Evolutionary conservation across 1,140 invertebrate species (phyloP), one percentile per base, ranked within the genome.

Genomic region (Brachionus angularis): DNA sequence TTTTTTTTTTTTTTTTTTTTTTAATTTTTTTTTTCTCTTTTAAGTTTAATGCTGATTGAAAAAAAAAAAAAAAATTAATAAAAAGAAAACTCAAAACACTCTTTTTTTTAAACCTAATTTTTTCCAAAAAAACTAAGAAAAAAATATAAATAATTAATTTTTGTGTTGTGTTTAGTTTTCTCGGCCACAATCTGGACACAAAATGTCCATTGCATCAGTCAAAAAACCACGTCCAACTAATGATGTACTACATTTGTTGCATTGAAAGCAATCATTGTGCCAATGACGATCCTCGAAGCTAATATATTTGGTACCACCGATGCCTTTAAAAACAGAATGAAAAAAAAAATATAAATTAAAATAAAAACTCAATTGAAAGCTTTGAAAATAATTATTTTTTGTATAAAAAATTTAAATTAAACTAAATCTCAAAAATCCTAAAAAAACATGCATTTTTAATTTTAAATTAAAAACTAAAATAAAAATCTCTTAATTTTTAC

Each of bases 191-290:
- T 98, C 94, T 1, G 95, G 93, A 83, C 96, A 99, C 76, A 98
- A 89, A 79, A 99, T 96, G 80, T 98, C 93, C 72, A 89, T 88
- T 5, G 85, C 90, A 79, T 98, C 95, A 76, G 94, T 96, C 82
- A 99, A 96, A 85, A 99, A 99, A 72, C 96, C 96, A 78, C 92
- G 90, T 72, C 95, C 95, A 23, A 98, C 95, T 76, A 99, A 86
- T 46, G 91, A 93, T 49, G 88, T 76, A 78, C 91, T 89, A 86
- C 96, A 99, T 74, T 88, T 88, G 76, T 91, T 91, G 84, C 96
- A 98, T 80, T 92, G 90, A 86, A 98, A 98, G 84, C 96, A 99
- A 82, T 97, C 93, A 82, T 97, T 97, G 84, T 99, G 96, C 96
- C 96, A 99, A 83, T 98, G 94, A 73, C 95, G 89, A 83, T 97